Evolutionary conservation across 2,888 invertebrate species (phyloP), one percentile per base, ranked within the genome.

Genomic region (Lasioglossum figueresi): DNA sequence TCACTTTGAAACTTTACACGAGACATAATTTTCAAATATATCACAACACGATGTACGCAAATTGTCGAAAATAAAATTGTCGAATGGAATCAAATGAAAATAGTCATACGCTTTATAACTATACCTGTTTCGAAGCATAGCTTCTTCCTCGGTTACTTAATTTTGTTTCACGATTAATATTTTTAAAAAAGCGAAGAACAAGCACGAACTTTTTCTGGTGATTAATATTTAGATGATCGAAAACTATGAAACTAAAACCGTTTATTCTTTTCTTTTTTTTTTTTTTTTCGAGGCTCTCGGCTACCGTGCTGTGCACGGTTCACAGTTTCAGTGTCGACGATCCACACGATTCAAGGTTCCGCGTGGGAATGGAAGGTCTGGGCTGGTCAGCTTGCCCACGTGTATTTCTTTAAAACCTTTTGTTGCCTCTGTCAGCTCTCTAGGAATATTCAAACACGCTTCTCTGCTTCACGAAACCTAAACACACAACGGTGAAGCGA

Each of bases 401-500:
- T 66, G 34, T 66, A 59, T 76, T 78, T 71, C 40, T 40, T 78
- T 72, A n/a, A 79, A 71, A 79, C 75, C 79, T 80, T 48, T 86
- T 88, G 84, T 89, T 88, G 88, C 83, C 89, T 83, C 85, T 83
- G 87, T 89, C 89, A 87, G 89, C 87, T 83, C 84, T 89, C 83
- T 85, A 75, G 89, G 79, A 87, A 89, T 88, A 87, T 76, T 87
- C 88, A 89, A 89, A 89, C 89, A 89, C 85, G 89, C 87, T 88
- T 88, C 88, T 85, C 82, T 85, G 82, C 88, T 88, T 59, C 78
- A 82, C 88, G 77, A 80, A 78, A 76, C 87, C 88, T 88, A 81
- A 87, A 85, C 85, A 87, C 87, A 87, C 88, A n/a, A 88, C 34
- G 19, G 84, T 76, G 52, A 78, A 76, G 83, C 48, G 79, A 85